Percentiles rank a stretch among this genome's conserved stretches.
Evolutionary conservation across 2,113 vertebrate genomes (phyloP).

Genomic region (Aegithalos caudatus): DNA sequence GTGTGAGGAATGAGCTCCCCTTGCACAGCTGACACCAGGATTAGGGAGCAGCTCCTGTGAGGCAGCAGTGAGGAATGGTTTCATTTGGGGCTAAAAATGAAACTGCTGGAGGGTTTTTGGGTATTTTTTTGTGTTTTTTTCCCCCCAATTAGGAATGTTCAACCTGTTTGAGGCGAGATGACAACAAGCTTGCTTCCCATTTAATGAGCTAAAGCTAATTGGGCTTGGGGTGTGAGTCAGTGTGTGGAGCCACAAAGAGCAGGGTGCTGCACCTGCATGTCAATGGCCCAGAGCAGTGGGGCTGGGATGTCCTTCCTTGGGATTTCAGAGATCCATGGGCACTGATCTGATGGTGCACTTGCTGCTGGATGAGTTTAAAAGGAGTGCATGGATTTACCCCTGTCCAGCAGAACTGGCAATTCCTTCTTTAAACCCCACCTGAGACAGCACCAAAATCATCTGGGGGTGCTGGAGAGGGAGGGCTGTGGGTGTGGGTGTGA

Average conservation of each 20-base stretch:
- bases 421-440: neutral
- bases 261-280: neutral
- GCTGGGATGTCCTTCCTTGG: neutral
- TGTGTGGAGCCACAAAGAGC: neutral
- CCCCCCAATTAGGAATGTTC: neutral
- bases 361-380: neutral
- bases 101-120: neutral
- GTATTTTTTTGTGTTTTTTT: no score
- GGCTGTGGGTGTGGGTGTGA: accelerated
- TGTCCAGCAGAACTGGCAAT: neutral
- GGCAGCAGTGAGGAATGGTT: neutral
- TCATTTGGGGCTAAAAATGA: neutral
- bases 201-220: slow-evolving; percentile 9
- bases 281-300: neutral
- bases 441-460: accelerated
- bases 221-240: neutral
- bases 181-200: neutral
- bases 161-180: neutral
- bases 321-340: accelerated
- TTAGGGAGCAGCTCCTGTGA: neutral
- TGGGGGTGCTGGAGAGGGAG: neutral
- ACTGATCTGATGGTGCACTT: neutral
- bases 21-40: neutral
- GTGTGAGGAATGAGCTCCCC: neutral
- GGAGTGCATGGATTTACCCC: no score